Evolutionary conservation across 2,888 invertebrate genomes (phyloP), one percentile per base, ranked within the genome.

Genomic region (Microctonus aethiopoides): DNA sequence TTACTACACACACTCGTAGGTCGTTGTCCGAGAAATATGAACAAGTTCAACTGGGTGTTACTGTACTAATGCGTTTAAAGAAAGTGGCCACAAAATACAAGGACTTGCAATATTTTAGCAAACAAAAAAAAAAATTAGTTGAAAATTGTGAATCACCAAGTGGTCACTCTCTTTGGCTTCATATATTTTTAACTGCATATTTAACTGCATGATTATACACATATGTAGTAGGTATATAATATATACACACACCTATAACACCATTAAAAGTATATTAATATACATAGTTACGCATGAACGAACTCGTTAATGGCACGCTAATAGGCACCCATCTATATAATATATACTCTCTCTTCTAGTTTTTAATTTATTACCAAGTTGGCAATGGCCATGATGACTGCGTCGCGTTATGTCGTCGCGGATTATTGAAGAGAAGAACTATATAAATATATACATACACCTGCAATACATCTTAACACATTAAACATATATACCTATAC

Each of bases 231-330:
- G 4, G 10, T 36, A 36, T 36, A 10, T 36, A 36, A 5, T 46
- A 46, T 46, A 46, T 7, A 39, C n/a, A n/a, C 5, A 3, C n/a
- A 39, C 13, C 39, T n/a, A 13, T 39, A 39, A 11, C 57, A 60
- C 51, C 16, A 46, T 16, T 46, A 20, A 3, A 46, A 46, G 46
- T 46, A n/a, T n/a, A n/a, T n/a, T n/a, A 46, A 46, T 46, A 46
- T 46, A 46, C 46, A 59, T 65, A 68, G 80, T 84, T 81, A 84
- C 80, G 84, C 84, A 81, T 83, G 84, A 82, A 76, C 80, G 76
- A 73, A 66, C 71, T 75, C 77, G 76, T 79, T 85, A 83, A 84
- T 83, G 80, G 79, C 74, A 76, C 79, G 81, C 81, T 83, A 84
- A 85, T 84, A 81, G 83, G 57, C 78, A 76, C 77, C 46, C 46